These are phyloP conservation scores for Gnathonemus longibarbis DNA, from an alignment of 2,113 vertebrate species.

Conservation along the genomic window DNA sequence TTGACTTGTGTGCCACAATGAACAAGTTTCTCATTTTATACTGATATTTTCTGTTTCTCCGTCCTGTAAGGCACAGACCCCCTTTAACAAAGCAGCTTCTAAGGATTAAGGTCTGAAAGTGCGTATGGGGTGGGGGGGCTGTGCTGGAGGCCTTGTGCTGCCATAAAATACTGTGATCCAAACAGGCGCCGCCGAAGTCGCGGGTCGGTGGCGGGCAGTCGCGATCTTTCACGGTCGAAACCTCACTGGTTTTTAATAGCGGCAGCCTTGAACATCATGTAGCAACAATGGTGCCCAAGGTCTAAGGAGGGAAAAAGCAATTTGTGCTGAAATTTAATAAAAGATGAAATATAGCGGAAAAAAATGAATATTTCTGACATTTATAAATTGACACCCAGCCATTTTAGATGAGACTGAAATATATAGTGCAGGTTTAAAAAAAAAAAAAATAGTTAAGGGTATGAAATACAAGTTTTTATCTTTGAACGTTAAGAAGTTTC, in stretches of 20 bases:
- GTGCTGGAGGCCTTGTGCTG: not conserved
- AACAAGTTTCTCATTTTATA: not conserved
- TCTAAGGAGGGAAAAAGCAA: not conserved
- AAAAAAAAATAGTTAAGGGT: conserved; percentile 1
- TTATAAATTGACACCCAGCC: conserved; percentile 5
- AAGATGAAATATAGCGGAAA: not conserved
- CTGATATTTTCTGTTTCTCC: not conserved
- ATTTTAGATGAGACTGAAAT: not conserved
- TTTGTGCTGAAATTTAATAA: conserved; percentile 11
- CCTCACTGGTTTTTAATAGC: not conserved
- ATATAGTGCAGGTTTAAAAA: conserved; percentile 1
- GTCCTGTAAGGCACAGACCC: not conserved
- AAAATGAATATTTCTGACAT: conserved; percentile 10
- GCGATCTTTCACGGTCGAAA: not conserved
- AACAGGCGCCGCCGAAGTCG: not conserved
- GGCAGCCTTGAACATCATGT: not conserved
- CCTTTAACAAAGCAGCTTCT: not conserved
- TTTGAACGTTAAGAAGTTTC: conserved; percentile 6
- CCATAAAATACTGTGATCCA: not conserved
- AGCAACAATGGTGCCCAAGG: conserved; percentile 1
- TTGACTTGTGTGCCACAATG: not conserved
- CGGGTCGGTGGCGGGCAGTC: not conserved
- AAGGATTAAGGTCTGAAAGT: not conserved
- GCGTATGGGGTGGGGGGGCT: not conserved
- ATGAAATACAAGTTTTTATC: conserved; percentile 11